A percentile compares a stretch with the other conserved stretches of the same genome.
Conservation (phyloP, 2,797 vertebrate species). For the Notolabrus celidotus region DNA sequence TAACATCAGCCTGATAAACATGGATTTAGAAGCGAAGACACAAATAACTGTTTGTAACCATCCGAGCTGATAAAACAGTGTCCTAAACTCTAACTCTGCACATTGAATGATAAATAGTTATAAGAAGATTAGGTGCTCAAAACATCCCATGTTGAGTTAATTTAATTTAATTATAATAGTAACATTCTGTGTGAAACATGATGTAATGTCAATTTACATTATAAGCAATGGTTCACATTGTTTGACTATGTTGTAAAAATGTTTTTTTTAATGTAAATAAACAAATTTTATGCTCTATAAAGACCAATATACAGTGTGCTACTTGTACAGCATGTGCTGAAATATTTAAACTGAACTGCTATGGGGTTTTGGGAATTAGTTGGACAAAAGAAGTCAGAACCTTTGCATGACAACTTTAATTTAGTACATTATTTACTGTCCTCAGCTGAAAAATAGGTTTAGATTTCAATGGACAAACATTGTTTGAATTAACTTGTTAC, state of each 20-base stretch:
- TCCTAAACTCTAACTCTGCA: neutral
- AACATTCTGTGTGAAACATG: neutral
- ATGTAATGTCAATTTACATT: neutral
- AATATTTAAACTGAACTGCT: neutral
- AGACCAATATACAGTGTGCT: neutral
- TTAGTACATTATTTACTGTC: conserved; percentile 13
- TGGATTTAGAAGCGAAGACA: neutral
- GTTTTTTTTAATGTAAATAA: conserved; percentile 79
- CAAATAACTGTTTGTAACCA: neutral
- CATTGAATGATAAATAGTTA: neutral
- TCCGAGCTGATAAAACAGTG: neutral
- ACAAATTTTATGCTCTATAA: conserved; percentile 56
- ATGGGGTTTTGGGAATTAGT: neutral
- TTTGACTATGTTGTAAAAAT: conserved; percentile 63
- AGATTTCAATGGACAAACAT: neutral
- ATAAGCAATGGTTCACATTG: conserved; percentile 4
- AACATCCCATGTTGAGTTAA: conserved; percentile 6
- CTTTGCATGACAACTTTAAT: conserved; percentile 16
- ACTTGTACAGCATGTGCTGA: neutral
- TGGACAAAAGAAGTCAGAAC: neutral
- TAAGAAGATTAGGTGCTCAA: conserved; percentile 1
- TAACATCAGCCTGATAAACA: neutral
- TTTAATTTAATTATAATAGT: neutral
- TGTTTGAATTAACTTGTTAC: neutral
- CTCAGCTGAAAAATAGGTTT: conserved; percentile 18